A percentile compares a stretch with the other conserved stretches of the same genome.
phyloP scores from a whole-genome alignment of 2,797 vertebrate genomes.

The Decapterus maruadsi region DNA sequence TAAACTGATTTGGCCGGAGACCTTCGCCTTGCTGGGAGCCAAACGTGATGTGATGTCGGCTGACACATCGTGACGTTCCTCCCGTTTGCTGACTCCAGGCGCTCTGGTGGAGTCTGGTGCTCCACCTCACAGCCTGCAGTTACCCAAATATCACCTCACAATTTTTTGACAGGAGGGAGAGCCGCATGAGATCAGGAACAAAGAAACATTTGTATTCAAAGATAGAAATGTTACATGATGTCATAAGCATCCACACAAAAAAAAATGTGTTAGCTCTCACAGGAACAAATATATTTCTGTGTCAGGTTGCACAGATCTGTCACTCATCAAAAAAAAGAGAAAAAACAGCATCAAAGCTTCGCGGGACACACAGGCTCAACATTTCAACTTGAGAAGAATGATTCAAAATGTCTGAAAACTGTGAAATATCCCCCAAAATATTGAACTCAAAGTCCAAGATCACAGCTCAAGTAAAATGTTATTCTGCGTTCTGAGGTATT shows the following conservation, averaged over 20 bases:
- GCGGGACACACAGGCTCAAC: slow-evolving; percentile 17
- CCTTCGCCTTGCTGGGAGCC: slow-evolving; percentile 73
- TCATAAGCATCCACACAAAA: slow-evolving; percentile 1
- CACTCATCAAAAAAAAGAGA: slow-evolving; percentile 35
- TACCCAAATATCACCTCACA: slow-evolving; percentile 70
- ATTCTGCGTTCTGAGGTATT: not conserved
- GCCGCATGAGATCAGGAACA: slow-evolving; percentile 48
- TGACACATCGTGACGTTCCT: slow-evolving; percentile 74
- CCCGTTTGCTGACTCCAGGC: slow-evolving; percentile 55
- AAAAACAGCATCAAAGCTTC: slow-evolving; percentile 15
- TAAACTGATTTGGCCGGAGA: slow-evolving; percentile 79
- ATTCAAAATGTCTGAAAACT: slow-evolving; percentile 29
- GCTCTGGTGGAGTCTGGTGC: slow-evolving; percentile 66
- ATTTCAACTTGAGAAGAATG: slow-evolving; percentile 26
- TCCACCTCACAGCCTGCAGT: slow-evolving; percentile 72
- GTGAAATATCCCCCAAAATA: slow-evolving; percentile 1
- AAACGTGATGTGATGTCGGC: slow-evolving; percentile 77
- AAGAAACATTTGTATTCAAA: slow-evolving; percentile 40
- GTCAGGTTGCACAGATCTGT: slow-evolving; percentile 19
- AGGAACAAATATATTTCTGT: slow-evolving; percentile 33
- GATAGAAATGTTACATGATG: slow-evolving; percentile 28
- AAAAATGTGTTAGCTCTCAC: slow-evolving; percentile 18
- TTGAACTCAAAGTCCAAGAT: slow-evolving; percentile 22
- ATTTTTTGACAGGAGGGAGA: slow-evolving; percentile 31
- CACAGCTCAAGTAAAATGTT: not conserved